phyloP scores from a whole-genome alignment of 1,140 invertebrate species.

The Drosophila gunungcola region DNA sequence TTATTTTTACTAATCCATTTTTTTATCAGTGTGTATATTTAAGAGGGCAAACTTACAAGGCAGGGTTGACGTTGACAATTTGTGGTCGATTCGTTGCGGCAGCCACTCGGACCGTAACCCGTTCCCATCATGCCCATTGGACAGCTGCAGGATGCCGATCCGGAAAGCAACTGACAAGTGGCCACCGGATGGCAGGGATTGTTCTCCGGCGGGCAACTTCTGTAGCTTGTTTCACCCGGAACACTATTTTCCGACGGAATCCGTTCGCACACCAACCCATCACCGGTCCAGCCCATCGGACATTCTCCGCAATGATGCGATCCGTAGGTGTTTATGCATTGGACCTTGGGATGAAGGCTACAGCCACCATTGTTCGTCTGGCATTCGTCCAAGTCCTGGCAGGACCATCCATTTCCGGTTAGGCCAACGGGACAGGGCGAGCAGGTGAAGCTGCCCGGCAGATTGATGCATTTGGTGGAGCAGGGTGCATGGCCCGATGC shows the following conservation, averaged over 20 bases:
- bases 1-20: too few relatives aligned
- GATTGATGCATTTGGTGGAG: conserved; percentile 94
- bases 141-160: conserved; percentile 90
- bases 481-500: conserved; percentile 88
- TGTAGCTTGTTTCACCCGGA: neutral
- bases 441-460: conserved; percentile 94
- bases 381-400: conserved; percentile 95
- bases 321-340: conserved; percentile 94
- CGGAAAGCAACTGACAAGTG: conserved; percentile 89
- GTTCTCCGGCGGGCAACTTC: conserved; percentile 44
- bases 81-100: conserved; percentile 84
- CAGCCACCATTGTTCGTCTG: conserved; percentile 94
- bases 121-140: conserved; percentile 91
- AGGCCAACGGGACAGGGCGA: conserved; percentile 93
- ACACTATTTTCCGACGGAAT: neutral
- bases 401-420: conserved; percentile 94
- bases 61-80: conserved; percentile 64
- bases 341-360: conserved; percentile 90
- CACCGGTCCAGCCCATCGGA: conserved; percentile 93
- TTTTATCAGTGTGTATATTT: neutral
- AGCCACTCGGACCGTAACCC: conserved; percentile 93
- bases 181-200: conserved; percentile 91
- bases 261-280: conserved; percentile 88
- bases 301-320: conserved; percentile 93
- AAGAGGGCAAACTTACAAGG: conserved; percentile 44